These are phyloP conservation scores for Megaceryle torquata DNA, from an alignment of 2,113 vertebrate genomes.

Conservation along the genomic window DNA sequence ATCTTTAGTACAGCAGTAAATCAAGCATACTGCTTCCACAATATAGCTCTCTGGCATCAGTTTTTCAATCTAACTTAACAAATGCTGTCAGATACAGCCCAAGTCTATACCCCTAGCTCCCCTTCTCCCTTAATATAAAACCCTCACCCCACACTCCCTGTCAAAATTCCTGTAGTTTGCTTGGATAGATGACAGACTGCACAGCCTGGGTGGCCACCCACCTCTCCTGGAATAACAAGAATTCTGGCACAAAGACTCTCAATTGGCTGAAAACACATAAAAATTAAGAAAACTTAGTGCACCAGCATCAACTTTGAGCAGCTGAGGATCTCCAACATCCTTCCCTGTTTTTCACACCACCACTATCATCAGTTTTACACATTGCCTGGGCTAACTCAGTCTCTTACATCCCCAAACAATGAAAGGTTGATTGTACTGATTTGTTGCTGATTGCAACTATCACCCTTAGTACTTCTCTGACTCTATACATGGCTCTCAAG, in stretches of 20 bases:
- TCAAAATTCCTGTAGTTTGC: neutral
- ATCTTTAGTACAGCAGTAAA: neutral
- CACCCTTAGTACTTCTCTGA: neutral
- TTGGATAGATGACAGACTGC: neutral
- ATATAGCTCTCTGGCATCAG: neutral
- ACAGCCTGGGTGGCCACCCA: neutral
- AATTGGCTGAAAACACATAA: neutral
- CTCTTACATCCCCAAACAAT: fast-evolving
- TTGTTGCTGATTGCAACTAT: neutral
- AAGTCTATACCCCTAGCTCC: neutral
- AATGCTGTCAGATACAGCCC: neutral
- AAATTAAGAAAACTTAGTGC: neutral
- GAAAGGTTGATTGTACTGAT: neutral
- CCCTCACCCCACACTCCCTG: neutral
- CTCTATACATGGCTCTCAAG: neutral
- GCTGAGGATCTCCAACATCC: neutral
- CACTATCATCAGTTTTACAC: neutral
- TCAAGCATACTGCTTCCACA: neutral
- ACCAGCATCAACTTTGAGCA: neutral
- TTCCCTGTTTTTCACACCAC: neutral
- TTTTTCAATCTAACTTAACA: neutral
- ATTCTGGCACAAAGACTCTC: neutral
- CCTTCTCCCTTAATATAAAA: neutral
- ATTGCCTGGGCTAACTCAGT: neutral
- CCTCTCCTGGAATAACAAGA: neutral